Evolutionary conservation across 2,797 vertebrate genomes (phyloP).

Genomic region (Phyllotis vaccarum): DNA sequence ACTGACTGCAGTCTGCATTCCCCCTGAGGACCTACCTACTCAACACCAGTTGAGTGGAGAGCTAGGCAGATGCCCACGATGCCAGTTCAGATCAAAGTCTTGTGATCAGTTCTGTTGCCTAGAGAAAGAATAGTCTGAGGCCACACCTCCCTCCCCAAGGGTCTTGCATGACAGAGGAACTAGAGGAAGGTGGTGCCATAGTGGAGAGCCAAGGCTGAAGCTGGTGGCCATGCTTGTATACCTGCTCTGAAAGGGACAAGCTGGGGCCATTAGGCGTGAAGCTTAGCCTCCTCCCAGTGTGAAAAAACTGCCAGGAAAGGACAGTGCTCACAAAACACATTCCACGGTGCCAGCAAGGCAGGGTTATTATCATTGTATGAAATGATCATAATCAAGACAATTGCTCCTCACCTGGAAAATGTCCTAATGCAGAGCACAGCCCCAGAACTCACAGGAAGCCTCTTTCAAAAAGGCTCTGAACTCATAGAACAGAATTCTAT

Average conservation of each 20-base stretch:
- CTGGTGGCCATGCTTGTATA: accelerated
- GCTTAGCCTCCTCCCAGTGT: background rate
- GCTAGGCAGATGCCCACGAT: background rate
- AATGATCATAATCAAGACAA: background rate
- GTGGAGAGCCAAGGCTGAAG: background rate
- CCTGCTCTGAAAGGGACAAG: accelerated
- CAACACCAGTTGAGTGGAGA: background rate
- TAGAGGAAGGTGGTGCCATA: background rate
- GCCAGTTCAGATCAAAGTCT: background rate
- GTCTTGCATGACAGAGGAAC: accelerated
- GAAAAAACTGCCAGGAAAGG: background rate
- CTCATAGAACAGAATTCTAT: background rate
- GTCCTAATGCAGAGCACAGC: background rate
- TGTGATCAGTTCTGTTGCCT: background rate
- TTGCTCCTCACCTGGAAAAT: background rate
- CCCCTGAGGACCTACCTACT: background rate
- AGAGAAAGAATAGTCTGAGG: background rate
- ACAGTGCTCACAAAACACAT: background rate
- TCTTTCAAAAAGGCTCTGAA: background rate
- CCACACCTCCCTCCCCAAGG: background rate
- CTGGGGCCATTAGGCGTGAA: background rate
- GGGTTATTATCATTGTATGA: background rate
- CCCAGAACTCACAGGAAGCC: background rate
- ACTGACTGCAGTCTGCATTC: background rate
- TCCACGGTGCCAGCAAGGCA: background rate